Evolutionary conservation across 2,113 vertebrate genomes (phyloP), one percentile per base, ranked within the genome.

Genomic region (Triplophysa tibetana): DNA sequence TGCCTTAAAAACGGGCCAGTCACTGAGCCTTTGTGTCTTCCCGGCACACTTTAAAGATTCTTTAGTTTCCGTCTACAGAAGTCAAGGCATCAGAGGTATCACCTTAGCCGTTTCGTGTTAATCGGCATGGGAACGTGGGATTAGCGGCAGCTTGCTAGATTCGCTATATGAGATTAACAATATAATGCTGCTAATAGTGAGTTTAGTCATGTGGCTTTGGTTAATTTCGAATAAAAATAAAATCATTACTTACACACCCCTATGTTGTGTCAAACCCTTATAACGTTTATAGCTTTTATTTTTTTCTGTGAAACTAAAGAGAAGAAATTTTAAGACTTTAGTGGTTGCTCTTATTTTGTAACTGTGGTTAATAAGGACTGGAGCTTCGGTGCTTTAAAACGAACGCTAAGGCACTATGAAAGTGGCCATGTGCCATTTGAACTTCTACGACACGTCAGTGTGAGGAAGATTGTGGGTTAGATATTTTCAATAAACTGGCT

Each of bases 1-100:
- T 75, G 73, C 60, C 50, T 77, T 79, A 66, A 77, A 76, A 54
- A 80, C 33, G 50, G 74, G 72, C 24, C 50, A 60, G 60, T 50
- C 50, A 63, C 19, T 48, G 9, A 10, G 19, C 19, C 73, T 75
- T 50, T 41, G 58, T 61, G 38, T 54, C 63, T 79, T 38, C 14
- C 70, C 9, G 26, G 17, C 52, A 45, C 68, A 52, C 50, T 6
- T 58, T 26, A 29, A 66, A 64, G 69, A 56, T 45, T 74, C 72
- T 78, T 66, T 21, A 24, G 33, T 70, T 41, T 58, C 38, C 6
- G 26, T 54, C 26, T 70, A 19, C 33, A 77, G 29, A 54, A 75
- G 43, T 80, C 66, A 80, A 48, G 50, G 70, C 77, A 64, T 76
- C 17, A 70, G 60, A 80, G 24, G 13, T 24, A 48, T 41, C 58